These are phyloP conservation scores for Malurus elegans DNA, from an alignment of 2,113 vertebrate genomes.

Conservation along the genomic window DNA sequence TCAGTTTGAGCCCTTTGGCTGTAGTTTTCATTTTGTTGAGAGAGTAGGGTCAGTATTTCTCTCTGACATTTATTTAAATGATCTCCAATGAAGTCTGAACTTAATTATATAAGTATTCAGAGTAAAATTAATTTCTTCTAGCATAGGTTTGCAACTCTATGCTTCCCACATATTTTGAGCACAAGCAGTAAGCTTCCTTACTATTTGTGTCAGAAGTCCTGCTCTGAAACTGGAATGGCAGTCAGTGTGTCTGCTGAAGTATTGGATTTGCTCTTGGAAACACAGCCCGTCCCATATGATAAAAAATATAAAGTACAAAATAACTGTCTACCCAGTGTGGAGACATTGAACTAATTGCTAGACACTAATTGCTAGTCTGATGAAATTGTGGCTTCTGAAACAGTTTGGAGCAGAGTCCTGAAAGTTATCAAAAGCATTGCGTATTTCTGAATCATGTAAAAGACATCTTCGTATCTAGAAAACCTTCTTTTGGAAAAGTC, in stretches of 20 bases:
- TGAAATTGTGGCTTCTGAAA: background rate
- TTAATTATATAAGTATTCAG: background rate
- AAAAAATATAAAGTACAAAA: background rate
- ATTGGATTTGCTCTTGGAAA: background rate
- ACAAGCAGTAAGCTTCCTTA: slow-evolving; percentile 1
- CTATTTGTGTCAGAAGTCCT: background rate
- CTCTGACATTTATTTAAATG: background rate
- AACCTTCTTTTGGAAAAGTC: background rate
- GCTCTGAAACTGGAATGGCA: background rate
- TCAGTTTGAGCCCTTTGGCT: background rate
- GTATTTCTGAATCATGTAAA: background rate
- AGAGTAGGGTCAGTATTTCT: background rate
- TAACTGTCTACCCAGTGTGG: background rate
- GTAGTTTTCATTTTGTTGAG: background rate
- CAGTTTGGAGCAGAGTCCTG: background rate
- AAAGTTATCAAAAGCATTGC: background rate
- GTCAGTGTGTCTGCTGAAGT: background rate
- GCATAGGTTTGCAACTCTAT: background rate
- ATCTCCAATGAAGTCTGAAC: background rate
- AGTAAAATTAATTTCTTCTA: background rate
- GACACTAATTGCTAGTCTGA: background rate
- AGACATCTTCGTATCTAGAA: background rate
- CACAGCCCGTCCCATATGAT: background rate
- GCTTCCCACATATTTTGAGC: slow-evolving; percentile 11
- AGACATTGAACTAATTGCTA: background rate